Percentiles rank a stretch among this genome's conserved stretches.
phyloP scores from a whole-genome alignment of 1,140 invertebrate species.

The Grapholita molesta region DNA sequence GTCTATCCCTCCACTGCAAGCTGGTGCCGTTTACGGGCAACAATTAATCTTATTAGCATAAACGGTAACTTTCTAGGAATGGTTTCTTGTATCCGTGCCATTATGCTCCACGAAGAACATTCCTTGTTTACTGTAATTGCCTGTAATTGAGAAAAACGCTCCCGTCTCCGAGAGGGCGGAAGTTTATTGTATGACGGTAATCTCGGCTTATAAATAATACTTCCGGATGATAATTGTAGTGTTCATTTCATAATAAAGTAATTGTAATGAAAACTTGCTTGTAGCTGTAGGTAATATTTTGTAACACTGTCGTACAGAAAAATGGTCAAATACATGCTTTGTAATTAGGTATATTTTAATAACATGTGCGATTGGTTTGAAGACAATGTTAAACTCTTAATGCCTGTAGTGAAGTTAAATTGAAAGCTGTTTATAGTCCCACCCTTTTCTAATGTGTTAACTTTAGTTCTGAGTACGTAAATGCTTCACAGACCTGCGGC shows the following conservation, averaged over 20 bases:
- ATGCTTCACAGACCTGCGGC: too few species aligned
- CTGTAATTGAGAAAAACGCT: conserved; percentile 10
- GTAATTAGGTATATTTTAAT: too few species aligned
- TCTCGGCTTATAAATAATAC: not conserved
- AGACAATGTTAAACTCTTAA: too few species aligned
- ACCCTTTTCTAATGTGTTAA: too few species aligned
- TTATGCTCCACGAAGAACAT: not conserved
- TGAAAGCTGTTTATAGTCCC: too few species aligned
- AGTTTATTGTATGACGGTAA: conserved; percentile 1
- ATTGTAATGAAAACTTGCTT: not conserved
- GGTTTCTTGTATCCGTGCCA: not conserved
- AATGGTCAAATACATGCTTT: too few species aligned
- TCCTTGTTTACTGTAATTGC: conserved; percentile 8
- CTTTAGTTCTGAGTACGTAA: too few species aligned
- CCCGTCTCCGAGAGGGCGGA: not conserved
- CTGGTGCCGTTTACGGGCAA: not conserved
- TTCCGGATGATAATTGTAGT: not conserved
- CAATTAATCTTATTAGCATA: conserved; percentile 4
- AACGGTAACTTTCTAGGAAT: conserved; percentile 6
- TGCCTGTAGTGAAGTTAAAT: too few species aligned
- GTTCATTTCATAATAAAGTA: not conserved
- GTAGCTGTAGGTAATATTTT: too few species aligned
- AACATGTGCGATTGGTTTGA: too few species aligned
- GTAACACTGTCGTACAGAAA: too few species aligned
- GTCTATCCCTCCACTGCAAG: not conserved